Base-by-base conservation (phyloP, 2,888 invertebrate genomes). In the Noctua fimbriata region DNA sequence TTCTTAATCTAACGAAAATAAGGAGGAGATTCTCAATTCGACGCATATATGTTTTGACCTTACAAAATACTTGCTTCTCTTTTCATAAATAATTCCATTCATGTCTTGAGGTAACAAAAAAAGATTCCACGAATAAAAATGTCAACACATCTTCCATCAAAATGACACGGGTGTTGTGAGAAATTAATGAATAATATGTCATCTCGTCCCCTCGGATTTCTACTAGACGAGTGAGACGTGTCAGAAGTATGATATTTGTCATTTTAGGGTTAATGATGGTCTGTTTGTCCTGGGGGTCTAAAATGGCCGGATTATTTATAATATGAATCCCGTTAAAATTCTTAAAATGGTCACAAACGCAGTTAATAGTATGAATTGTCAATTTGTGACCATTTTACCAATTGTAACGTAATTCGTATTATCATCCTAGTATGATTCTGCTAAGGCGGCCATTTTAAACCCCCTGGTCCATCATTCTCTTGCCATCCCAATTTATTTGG, bases 131-230 rank as follows among this genome's bases (percentile, higher is more conserved):
- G 12, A 58, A 73, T 73, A 82, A 69, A 84, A 58, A 73, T 32
- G 84, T 79, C 80, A 79, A 16, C 65, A 71, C 60, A 67, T 81
- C 60, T 82, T 66, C 79, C 36, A 73, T 73, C 32, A 84, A 21
- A 69, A 41, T 82, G 82, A 82, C 80, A 73, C 28, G 84, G 82
- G 82, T 84, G 80, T 73, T 79, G 58, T 58, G 84, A 65, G 49
- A 79, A 79, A 82, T 84, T 84, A 82, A 82, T 82, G 84, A 72
- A 82, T 69, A 69, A 49, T 60, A 65, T 72, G 73, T 78, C 78
- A 36, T 16, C 65, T 36, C 47, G 79, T 72, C 67, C 79, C 47
- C 21, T 55, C 44, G 52, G 85, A 58, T 69, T 79, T 73, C 72
- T 84, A 16, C 60, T 24, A 66, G 69, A 82, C 63, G 49, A 49